Base-by-base conservation (phyloP, 1,140 invertebrate genomes). In the Eurytemora carolleeae region DNA sequence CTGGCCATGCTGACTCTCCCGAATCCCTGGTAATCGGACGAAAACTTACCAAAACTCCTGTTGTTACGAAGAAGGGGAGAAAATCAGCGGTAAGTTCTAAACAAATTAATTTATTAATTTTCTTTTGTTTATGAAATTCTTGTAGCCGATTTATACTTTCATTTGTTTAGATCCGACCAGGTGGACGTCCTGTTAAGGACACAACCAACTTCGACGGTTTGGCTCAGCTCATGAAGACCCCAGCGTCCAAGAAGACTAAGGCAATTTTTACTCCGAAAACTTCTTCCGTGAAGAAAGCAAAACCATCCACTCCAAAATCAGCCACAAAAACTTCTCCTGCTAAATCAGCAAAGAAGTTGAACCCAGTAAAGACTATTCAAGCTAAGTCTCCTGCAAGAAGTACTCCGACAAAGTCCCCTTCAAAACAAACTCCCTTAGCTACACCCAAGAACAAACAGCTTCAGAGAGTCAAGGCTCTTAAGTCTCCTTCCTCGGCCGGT, bases 1-100 rank as follows among this genome's bases (percentile, higher is more conserved):
- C 72, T 53, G 72, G 72, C 3, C 72, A 74, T 68, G 68, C 66
- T 24, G 66, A 70, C 26, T 73, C 72, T 2, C 72, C 72, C 24
- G 68, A 64, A 17, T 70, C 71, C 15, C 64, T 73, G 52, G 60
- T 72, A 57, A 69, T 74, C 57, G 66, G 67, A 24, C 70, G 67
- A 57, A 72, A 71, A 59, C 57, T 62, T 52, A 22, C 63, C 17
- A 67, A 68, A 58, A 71, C 70, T 15, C 61, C 69, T 64, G 55
- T 63, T 63, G 59, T 68, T 31, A 68, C 68, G 24, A 64, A 63
- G n/a, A 70, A 67, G 55, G 69, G 70, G 18, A 64, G 67, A 26
- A 70, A 71, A 63, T 65, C 61, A 57, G 52, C 57, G n/a, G n/a
- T 44, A 12, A 44, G 7, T 44, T 44, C 31, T 44, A 12, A n/a